Base-by-base conservation (phyloP, 2,797 vertebrate genomes). In the Poeciliopsis gracilis region DNA sequence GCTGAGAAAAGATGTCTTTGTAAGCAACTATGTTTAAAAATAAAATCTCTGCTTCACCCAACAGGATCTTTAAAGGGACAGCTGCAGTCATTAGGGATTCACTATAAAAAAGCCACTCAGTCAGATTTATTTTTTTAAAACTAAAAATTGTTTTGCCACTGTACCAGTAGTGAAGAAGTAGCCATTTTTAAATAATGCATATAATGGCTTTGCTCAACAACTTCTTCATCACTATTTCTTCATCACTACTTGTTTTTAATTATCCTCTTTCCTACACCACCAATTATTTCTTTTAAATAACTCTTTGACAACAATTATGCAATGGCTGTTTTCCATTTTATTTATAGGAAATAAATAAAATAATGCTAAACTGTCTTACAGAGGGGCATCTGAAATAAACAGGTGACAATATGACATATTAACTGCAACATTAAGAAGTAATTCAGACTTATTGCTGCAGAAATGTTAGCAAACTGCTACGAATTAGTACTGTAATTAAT, bases 1-100 rank as follows among this genome's bases (percentile, higher is more conserved):
- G 61, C 49, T 76, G 23, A 45, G 53, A 79, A 82, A 73, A 71
- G 23, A 30, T 49, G 66, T 82, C 70, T 71, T 45, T 15, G 1
- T 55, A 41, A 69, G 72, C 59, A 51, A 16, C 20, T 46, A 33
- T 41, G 45, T 66, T 55, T n/a, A 72, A 20, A 59, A 49, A 41
- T 53, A 79, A 76, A 71, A 3, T 72, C 18, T 30, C n/a, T 43
- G 67, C 67, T 61, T 57, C 11, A 73, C 51, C 61, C 18, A 51
- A 18, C n/a, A 63, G 13, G 41, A 75, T 72, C 38, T 82, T 38
- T 74, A 77, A n/a, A 46, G 38, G 69, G 73, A 43, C 33, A 75
- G n/a, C 55, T 5, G 18, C 28, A 77, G 63, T 45, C 43, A 69
- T 78, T 59, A 28, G 25, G 15, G 38, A 82, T 72, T 25, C 15